Base-by-base conservation (phyloP, 1,140 invertebrate genomes). In the Lanistes nyassanus region DNA sequence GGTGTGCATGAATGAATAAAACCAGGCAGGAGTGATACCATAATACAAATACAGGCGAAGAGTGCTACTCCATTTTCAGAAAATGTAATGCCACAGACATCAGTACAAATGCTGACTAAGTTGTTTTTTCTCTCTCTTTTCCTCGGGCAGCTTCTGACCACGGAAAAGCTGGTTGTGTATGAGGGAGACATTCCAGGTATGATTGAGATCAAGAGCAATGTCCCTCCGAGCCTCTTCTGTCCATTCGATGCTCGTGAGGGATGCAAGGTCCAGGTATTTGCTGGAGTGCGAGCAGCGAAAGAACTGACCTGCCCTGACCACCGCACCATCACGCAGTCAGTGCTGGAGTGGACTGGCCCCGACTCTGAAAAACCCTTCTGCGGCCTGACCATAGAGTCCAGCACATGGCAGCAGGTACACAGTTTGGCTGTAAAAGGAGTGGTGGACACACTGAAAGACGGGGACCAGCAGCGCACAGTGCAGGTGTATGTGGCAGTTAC, bases 221-320 rank as follows among this genome's bases (percentile, higher is more conserved):
- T 84, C 6, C 83, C 83, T 47, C 81, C 81, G 42, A 51, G 73
- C 23, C 60, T 84, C 0, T 80, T 83, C 68, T 84, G 83, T 77
- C 70, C 70, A 5, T 39, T 36, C 23, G 37, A 53, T 23, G 64
- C 56, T 21, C 70, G 76, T 47, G 31, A 77, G 39, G 51, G 37
- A 11, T 84, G 83, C 68, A 37, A 74, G 3, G 70, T 84, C 31
- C 29, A 67, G 19, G 26, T 82, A 0, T 36, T 66, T 19, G 67
- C 80, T 0, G 68, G 65, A 3, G 56, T 84, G 3, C 70, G 74
- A 29, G 56, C 74, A 31, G 70, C 60, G 2, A 69, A 69, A 19
- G 79, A 83, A 74, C 76, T 71, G 16, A 68, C 53, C 19, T 84
- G 83, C 71, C 78, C 80, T 31, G 80, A 80, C 73, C 76, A 76